These are phyloP conservation scores for Chromoteleia sp. DNA, from an alignment of 2,888 invertebrate species.

Conservation along the genomic window DNA sequence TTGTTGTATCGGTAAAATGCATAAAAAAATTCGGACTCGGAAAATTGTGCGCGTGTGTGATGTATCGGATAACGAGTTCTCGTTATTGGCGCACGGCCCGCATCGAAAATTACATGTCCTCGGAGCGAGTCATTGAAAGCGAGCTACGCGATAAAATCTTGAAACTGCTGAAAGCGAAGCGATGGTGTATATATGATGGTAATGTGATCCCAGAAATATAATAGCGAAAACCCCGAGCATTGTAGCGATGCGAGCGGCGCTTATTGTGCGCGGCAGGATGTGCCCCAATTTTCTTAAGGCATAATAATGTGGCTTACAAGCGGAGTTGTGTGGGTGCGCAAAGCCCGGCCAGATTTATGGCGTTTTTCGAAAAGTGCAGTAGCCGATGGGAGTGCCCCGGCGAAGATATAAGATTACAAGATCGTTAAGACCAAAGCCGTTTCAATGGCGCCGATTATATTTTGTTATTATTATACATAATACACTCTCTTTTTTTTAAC, in stretches of 20 bases:
- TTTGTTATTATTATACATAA: conserved; percentile 49
- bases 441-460: conserved; percentile 52
- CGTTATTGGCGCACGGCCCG: conserved; percentile 66
- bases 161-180: conserved; percentile 74
- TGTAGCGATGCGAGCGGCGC: conserved; percentile 65
- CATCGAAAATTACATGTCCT: conserved; percentile 73
- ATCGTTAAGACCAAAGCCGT: conserved; percentile 58
- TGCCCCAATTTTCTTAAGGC: conserved; percentile 79
- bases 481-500: conserved; percentile 18
- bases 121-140: conserved; percentile 71
- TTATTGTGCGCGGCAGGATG: conserved; percentile 78
- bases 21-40: neutral
- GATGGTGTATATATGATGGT: conserved; percentile 76
- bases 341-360: conserved; percentile 58
- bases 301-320: conserved; percentile 79
- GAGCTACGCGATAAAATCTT: conserved; percentile 75
- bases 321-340: conserved; percentile 68
- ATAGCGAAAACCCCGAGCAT: conserved; percentile 75
- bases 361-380: conserved; percentile 70
- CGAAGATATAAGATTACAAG: conserved; percentile 68
- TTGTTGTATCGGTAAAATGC: neutral
- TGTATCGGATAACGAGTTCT: conserved; percentile 59
- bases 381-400: conserved; percentile 64
- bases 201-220: conserved; percentile 81
- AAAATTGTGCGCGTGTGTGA: conserved; percentile 27